phyloP scores from a whole-genome alignment of 2,797 vertebrate genomes.

The Corythornis leucogaster region DNA sequence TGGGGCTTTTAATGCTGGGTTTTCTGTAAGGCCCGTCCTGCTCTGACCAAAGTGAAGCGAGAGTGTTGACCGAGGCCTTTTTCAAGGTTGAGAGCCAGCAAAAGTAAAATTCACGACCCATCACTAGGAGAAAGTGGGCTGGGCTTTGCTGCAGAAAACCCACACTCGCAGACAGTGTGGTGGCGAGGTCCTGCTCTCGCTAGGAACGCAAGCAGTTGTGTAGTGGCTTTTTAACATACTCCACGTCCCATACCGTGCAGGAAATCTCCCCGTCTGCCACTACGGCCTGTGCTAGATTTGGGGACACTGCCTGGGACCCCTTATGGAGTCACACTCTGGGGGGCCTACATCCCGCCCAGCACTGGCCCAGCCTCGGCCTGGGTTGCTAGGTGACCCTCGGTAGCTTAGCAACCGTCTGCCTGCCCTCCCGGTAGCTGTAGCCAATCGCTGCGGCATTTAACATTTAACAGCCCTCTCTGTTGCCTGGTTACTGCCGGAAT shows the following conservation, averaged over 20 bases:
- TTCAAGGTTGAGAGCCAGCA: neutral
- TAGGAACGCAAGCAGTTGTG: neutral
- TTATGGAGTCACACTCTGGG: fast-evolving
- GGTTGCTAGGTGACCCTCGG: fast-evolving
- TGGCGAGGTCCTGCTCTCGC: fast-evolving
- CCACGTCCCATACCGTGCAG: fast-evolving
- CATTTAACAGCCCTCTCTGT: too few species aligned
- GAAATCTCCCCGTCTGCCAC: fast-evolving
- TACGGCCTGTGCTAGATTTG: neutral
- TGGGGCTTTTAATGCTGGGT: neutral
- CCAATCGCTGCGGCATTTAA: neutral
- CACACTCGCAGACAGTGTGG: fast-evolving
- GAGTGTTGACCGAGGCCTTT: neutral
- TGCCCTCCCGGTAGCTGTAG: fast-evolving
- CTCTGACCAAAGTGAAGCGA: neutral
- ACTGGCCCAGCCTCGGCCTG: neutral
- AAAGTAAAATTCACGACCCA: neutral
- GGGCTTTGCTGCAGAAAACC: neutral
- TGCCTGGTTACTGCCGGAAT: neutral
- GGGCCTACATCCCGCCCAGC: too few species aligned
- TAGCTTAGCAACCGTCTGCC: fast-evolving
- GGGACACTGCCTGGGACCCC: fast-evolving
- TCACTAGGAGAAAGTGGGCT: neutral
- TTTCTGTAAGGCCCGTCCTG: neutral
- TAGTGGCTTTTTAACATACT: neutral